These are phyloP conservation scores for Heliconius melpomene DNA, from an alignment of 1,140 invertebrate genomes.

Conservation along the genomic window DNA sequence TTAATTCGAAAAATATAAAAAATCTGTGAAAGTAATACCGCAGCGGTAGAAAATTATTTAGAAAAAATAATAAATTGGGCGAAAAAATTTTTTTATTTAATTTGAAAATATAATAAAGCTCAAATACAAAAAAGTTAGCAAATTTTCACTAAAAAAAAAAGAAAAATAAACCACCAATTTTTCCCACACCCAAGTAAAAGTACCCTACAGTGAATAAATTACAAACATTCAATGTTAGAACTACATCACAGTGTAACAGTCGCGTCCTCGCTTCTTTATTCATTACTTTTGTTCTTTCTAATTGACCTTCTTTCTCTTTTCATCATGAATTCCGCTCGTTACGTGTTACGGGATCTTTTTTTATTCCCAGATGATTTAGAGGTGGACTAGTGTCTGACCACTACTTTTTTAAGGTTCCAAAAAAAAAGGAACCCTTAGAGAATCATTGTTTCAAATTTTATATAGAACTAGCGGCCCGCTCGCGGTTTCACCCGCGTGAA, in stretches of 20 bases:
- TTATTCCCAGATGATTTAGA: neutral
- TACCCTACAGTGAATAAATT: neutral
- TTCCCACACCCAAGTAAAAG: neutral
- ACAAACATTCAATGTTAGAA: slow-evolving; percentile 3
- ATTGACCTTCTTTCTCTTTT: slow-evolving; percentile 14
- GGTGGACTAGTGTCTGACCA: neutral
- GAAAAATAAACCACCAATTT: neutral
- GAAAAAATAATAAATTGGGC: too few relatives aligned
- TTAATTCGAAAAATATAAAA: too few relatives aligned
- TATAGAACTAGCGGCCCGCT: too few relatives aligned
- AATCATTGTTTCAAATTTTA: too few relatives aligned
- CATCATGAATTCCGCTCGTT: slow-evolving; percentile 12
- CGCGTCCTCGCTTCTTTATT: slow-evolving; percentile 13
- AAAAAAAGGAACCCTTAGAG: too few relatives aligned
- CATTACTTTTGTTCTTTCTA: slow-evolving; percentile 9
- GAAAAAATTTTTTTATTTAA: too few relatives aligned
- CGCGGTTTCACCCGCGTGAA: too few relatives aligned
- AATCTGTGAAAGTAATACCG: too few relatives aligned
- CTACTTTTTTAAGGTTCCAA: neutral
- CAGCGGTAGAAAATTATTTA: too few relatives aligned
- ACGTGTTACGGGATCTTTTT: neutral
- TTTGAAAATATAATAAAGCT: neutral
- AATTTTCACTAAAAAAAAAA: neutral
- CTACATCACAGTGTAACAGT: slow-evolving; percentile 7
- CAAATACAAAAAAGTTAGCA: neutral